A percentile compares a stretch with the other conserved stretches of the same genome.
Evolutionary conservation across 2,113 vertebrate genomes (phyloP).

Genomic region (Anseranas semipalmata): DNA sequence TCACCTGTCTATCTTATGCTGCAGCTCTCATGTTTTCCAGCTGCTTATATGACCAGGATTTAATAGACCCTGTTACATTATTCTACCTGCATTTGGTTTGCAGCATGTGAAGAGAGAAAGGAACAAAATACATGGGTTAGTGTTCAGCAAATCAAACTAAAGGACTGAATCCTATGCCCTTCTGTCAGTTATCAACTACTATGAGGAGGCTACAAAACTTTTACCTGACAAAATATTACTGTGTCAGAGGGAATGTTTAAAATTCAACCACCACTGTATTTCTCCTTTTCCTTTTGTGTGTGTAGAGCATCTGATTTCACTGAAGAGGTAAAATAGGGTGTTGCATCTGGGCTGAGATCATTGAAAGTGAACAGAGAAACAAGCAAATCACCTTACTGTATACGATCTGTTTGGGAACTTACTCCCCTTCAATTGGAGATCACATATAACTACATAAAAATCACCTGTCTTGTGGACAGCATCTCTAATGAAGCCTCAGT

Average conservation of each 20-base stretch:
- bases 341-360: not conserved
- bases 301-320: not conserved
- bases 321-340: not conserved
- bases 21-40: conserved; percentile 57
- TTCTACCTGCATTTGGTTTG: not conserved
- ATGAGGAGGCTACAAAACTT: not conserved
- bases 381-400: not conserved
- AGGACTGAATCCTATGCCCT: not conserved
- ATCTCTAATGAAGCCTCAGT: not conserved
- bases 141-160: not conserved
- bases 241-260: not conserved
- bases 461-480: not conserved
- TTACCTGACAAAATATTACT: not conserved
- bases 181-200: not conserved
- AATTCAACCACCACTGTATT: not conserved
- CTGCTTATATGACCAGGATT: not conserved
- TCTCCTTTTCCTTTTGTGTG: not conserved
- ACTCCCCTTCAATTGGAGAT: not conserved
- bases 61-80: not conserved
- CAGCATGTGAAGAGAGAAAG: not conserved
- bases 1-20: conserved; percentile 68
- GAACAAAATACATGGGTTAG: not conserved
- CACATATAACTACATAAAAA: not conserved
- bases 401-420: not conserved
- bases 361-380: not conserved